Conservation (phyloP, 2,888 invertebrate species). For the Stenichneumon culpator region DNA sequence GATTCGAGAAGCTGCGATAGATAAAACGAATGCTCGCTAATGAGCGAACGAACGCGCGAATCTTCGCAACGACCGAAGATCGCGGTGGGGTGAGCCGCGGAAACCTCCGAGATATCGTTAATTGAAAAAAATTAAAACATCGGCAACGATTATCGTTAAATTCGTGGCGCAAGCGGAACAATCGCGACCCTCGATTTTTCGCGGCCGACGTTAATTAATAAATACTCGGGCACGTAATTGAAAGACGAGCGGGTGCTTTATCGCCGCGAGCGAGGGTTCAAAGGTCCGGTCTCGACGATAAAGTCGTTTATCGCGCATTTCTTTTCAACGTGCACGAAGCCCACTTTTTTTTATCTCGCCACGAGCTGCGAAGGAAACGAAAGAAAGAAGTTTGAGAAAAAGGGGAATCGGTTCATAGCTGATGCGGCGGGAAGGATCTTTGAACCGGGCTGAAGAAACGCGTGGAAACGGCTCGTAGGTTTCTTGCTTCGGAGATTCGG, state of each 20-base stretch:
- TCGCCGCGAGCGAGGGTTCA: conserved; percentile 38
- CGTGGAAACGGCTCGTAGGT: not conserved
- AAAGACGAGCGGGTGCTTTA: conserved; percentile 39
- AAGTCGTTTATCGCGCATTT: conserved; percentile 16
- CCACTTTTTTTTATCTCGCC: not conserved
- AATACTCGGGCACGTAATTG: conserved; percentile 36
- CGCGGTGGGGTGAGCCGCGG: not conserved
- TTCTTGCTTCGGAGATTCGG: conserved; percentile 10
- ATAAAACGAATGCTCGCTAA: conserved; percentile 36
- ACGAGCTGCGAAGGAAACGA: not conserved
- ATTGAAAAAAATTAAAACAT: conserved; percentile 41
- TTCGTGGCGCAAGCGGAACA: conserved; percentile 26
- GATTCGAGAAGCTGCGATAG: conserved; percentile 38
- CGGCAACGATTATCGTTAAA: conserved; percentile 30
- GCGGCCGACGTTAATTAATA: conserved; percentile 50
- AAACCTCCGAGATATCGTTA: conserved; percentile 29
- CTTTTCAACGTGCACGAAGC: not conserved
- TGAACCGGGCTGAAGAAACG: not conserved
- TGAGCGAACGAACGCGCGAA: conserved; percentile 31
- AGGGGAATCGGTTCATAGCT: conserved; percentile 2
- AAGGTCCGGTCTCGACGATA: conserved; percentile 38
- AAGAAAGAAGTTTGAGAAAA: not conserved
- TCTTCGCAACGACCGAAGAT: not conserved
- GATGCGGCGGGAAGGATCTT: conserved; percentile 2
- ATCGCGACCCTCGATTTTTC: conserved; percentile 20